Conservation (phyloP, 37 sponge, comb jelly and placozoan genomes). For the Diacarnus erythraeanus region DNA sequence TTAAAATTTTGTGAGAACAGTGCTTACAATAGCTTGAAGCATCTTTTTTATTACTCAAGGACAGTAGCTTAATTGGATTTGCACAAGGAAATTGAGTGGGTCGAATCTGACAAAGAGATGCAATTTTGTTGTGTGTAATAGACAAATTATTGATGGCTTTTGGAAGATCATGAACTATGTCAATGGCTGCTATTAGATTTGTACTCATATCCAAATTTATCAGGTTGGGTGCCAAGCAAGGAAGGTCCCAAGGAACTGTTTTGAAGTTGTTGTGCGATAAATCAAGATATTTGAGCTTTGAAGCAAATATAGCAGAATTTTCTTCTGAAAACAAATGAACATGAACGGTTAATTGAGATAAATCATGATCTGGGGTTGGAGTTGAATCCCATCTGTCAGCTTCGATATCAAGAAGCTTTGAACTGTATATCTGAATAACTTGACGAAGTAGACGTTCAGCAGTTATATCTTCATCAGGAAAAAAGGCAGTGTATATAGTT, state of each 20-base stretch:
- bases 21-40: constrained; percentile 28
- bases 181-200: constrained; percentile 24
- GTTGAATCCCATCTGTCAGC: background rate
- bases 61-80: constrained; percentile 29
- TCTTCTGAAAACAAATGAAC: background rate
- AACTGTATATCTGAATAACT: constrained; percentile 25
- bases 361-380: background rate
- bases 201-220: constrained; percentile 35
- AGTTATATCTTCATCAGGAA: no score
- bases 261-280: constrained; percentile 70
- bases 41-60: background rate
- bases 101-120: background rate
- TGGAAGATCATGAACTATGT: constrained; percentile 59
- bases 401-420: background rate
- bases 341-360: no score
- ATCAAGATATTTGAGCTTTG: constrained; percentile 42
- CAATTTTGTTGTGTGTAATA: constrained; percentile 28
- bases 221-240: constrained; percentile 77
- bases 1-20: constrained; percentile 30
- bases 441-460: background rate
- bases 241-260: constrained; percentile 60
- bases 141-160: constrained; percentile 1
- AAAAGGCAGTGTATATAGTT: background rate
- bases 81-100: constrained; percentile 32
- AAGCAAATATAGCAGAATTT: background rate